Evolutionary conservation across 1,140 invertebrate species (phyloP).

Genomic region (Dolichoris vasculosae): DNA sequence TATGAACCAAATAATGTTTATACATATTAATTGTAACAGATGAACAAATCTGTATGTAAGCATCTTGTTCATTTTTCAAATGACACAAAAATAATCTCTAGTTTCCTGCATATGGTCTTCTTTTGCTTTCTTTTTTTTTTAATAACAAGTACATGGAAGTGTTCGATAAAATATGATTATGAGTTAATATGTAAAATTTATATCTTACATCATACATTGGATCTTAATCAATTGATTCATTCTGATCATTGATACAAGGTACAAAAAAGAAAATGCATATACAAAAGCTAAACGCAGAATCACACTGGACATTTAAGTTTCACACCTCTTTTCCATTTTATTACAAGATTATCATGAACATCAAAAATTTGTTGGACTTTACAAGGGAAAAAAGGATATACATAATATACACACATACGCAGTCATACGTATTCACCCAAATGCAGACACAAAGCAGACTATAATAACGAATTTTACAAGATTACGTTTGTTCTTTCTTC

Average conservation of each 20-base stretch:
- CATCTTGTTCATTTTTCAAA: constrained; percentile 54
- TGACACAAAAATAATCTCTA: constrained; percentile 57
- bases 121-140: constrained; percentile 49
- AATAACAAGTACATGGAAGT: constrained; percentile 52
- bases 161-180: constrained; percentile 49
- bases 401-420: constrained; percentile 13
- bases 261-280: constrained; percentile 47
- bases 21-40: constrained; percentile 59
- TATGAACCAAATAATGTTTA: constrained; percentile 65
- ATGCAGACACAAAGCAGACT: constrained; percentile 1
- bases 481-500: constrained; percentile 20
- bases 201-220: constrained; percentile 41
- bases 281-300: constrained; percentile 52
- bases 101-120: constrained; percentile 57
- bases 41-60: constrained; percentile 57
- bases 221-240: constrained; percentile 31
- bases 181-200: constrained; percentile 52
- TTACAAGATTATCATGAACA: constrained; percentile 41
- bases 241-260: constrained; percentile 32
- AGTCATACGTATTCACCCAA: neutral
- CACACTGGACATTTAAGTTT: constrained; percentile 42
- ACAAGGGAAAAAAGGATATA: constrained; percentile 43
- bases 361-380: constrained; percentile 55
- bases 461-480: constrained; percentile 43
- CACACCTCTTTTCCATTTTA: constrained; percentile 26